phyloP scores from a whole-genome alignment of 2,797 vertebrate species.

The Tenualosa thibaudeaui region DNA sequence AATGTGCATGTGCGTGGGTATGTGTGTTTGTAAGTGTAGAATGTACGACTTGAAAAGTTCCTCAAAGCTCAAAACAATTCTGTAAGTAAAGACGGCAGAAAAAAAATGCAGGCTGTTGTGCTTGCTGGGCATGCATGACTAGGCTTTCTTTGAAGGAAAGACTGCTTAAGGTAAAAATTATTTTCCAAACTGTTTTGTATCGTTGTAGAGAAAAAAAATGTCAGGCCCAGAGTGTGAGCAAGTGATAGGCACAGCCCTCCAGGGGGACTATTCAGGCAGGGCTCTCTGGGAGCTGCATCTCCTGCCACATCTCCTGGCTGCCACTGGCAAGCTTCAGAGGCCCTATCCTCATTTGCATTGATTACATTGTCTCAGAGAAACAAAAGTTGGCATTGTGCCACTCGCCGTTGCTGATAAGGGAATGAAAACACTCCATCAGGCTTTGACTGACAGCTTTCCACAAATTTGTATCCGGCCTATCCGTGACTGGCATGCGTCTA shows the following conservation, averaged over 20 bases:
- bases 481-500: background rate
- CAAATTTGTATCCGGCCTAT: background rate
- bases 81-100: background rate
- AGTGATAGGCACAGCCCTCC: background rate
- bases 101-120: background rate
- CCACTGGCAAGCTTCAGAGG: background rate
- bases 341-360: background rate
- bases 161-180: slow-evolving; percentile 7
- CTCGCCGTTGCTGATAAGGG: background rate
- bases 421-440: background rate
- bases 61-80: background rate
- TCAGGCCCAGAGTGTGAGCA: background rate
- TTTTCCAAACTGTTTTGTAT: background rate
- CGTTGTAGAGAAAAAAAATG: background rate
- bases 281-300: background rate
- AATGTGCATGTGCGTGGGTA: background rate
- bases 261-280: background rate
- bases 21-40: background rate
- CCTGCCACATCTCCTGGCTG: background rate
- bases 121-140: background rate
- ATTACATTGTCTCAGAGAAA: background rate
- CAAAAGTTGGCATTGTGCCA: background rate
- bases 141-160: background rate
- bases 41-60: background rate
- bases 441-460: background rate